A percentile compares a stretch with the other conserved stretches of the same genome.
Evolutionary conservation across 1,140 invertebrate genomes (phyloP).

Genomic region (Trigoniulus corallinus): DNA sequence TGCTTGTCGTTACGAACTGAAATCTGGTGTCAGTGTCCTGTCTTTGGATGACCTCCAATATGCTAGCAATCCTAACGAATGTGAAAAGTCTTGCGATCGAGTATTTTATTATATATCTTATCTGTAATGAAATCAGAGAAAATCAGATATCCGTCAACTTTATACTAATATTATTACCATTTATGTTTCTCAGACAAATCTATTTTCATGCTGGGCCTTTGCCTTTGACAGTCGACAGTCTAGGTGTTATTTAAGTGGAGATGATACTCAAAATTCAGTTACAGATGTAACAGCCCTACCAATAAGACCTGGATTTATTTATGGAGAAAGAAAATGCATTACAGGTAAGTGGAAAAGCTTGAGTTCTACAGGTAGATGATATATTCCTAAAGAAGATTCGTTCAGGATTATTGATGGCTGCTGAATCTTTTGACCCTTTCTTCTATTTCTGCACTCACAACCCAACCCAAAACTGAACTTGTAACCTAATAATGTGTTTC

Average conservation of each 20-base stretch:
- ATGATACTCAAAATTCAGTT: constrained; percentile 28
- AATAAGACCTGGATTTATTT: constrained; percentile 17
- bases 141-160: too few species aligned
- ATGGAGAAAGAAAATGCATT: constrained; percentile 30
- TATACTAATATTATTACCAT: background rate
- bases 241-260: constrained; percentile 31
- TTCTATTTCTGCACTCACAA: too few species aligned
- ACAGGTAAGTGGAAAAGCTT: constrained; percentile 23
- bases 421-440: too few species aligned
- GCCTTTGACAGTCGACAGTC: constrained; percentile 23
- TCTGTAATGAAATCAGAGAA: background rate
- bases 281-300: constrained; percentile 10
- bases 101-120: constrained; percentile 14
- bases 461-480: background rate
- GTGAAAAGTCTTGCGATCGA: constrained; percentile 29
- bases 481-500: background rate
- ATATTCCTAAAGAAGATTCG: too few species aligned
- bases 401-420: too few species aligned
- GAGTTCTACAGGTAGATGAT: too few species aligned
- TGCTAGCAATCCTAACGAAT: constrained; percentile 27
- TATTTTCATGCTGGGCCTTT: constrained; percentile 26
- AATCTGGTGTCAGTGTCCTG: constrained; percentile 25
- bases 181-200: constrained; percentile 17
- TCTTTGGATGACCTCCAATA: constrained; percentile 33
- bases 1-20: constrained; percentile 20